A percentile compares a stretch with the other conserved stretches of the same genome.
Evolutionary conservation across 2,888 invertebrate species (phyloP).

Genomic region (Tanypteryx hageni): DNA sequence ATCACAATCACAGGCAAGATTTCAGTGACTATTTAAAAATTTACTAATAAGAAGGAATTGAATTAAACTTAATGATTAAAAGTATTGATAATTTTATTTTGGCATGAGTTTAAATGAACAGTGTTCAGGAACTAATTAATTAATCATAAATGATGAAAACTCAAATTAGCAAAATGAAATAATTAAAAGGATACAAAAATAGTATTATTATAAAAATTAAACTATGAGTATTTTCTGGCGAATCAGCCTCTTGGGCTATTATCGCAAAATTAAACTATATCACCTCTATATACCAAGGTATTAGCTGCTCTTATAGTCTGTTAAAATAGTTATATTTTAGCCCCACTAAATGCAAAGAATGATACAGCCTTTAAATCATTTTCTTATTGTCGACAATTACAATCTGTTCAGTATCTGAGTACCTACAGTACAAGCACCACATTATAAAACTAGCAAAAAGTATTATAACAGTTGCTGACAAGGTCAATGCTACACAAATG

Average conservation of each 20-base stretch:
- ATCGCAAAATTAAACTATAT: background rate
- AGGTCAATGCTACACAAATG: constrained; percentile 42
- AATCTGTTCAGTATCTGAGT: background rate
- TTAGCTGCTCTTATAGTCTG: background rate
- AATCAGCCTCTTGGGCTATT: too few species aligned
- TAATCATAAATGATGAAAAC: background rate
- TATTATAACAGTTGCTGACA: constrained; percentile 2
- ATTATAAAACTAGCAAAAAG: background rate
- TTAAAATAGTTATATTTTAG: background rate
- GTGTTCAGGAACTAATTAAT: background rate
- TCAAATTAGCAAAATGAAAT: background rate
- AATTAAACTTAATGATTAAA: background rate
- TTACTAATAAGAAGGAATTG: too few species aligned
- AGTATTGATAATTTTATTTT: background rate
- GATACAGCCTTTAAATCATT: constrained; percentile 27
- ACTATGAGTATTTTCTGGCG: too few species aligned
- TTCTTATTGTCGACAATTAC: background rate
- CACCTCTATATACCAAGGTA: too few species aligned
- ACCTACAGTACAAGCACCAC: constrained; percentile 8
- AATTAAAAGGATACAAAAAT: background rate
- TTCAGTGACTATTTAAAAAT: background rate
- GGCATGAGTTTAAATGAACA: background rate
- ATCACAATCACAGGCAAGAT: background rate
- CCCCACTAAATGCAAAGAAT: background rate
- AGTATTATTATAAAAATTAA: background rate